Conservation (phyloP, 2,113 vertebrate species). For the Podiceps cristatus region DNA sequence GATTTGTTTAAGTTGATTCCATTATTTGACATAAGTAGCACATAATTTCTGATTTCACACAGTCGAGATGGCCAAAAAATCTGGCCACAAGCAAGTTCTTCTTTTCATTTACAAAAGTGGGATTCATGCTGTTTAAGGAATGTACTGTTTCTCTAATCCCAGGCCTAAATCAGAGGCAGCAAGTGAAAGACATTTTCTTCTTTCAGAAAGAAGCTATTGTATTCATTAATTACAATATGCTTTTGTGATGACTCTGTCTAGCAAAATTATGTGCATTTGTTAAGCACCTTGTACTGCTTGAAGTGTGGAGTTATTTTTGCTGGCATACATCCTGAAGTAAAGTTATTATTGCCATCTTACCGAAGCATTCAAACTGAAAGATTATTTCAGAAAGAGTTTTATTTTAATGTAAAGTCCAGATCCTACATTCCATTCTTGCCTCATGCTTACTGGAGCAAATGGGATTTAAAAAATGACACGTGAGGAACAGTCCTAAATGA, state of each 20-base stretch:
- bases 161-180: not conserved
- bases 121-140: constrained; percentile 27
- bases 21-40: not conserved
- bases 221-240: not conserved
- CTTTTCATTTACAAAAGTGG: not conserved
- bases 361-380: not conserved
- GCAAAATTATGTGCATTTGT: constrained; percentile 5
- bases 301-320: not conserved
- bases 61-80: not conserved
- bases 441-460: not conserved
- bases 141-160: constrained; percentile 42
- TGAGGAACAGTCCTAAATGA: not conserved
- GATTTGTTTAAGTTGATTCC: not conserved
- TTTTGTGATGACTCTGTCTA: not conserved
- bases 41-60: constrained; percentile 23
- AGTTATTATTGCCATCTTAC: not conserved
- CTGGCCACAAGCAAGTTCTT: not conserved
- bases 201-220: constrained; percentile 41
- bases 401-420: constrained; percentile 15
- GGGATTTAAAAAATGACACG: not conserved
- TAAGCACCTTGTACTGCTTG: not conserved
- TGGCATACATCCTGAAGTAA: not conserved
- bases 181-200: constrained; percentile 13
- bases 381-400: not conserved
- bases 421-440: not conserved